These are phyloP conservation scores for Steinernema carpocapsae DNA, from an alignment of 2,888 invertebrate species.

Conservation along the genomic window DNA sequence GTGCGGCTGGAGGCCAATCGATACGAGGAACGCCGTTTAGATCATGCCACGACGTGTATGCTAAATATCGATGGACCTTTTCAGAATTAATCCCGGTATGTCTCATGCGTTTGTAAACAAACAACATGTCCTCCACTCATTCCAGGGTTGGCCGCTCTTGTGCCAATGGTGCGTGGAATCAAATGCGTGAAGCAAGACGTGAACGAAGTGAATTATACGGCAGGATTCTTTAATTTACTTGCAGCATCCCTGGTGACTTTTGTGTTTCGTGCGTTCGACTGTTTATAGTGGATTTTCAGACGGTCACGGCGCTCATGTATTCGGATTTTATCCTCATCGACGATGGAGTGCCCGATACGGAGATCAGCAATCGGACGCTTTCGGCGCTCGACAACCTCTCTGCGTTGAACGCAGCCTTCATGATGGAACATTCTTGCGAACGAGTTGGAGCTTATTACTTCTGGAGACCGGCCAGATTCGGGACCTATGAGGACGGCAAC, in stretches of 20 bases:
- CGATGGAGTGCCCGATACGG: neutral
- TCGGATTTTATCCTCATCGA: constrained; percentile 23
- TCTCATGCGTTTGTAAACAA: neutral
- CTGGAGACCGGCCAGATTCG: constrained; percentile 55
- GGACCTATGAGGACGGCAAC: constrained; percentile 48
- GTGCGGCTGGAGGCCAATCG: neutral
- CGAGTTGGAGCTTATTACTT: constrained; percentile 52
- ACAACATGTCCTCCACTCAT: neutral
- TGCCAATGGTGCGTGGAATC: constrained; percentile 9
- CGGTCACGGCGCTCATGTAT: constrained; percentile 21
- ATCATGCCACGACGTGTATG: neutral
- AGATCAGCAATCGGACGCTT: neutral
- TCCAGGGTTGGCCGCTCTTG: constrained; percentile 20
- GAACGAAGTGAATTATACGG: constrained; percentile 25
- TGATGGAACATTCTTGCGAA: constrained; percentile 15
- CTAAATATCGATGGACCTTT: constrained; percentile 12
- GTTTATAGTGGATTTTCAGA: neutral
- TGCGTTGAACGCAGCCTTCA: neutral
- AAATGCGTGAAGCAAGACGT: constrained; percentile 27
- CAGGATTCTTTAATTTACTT: constrained; percentile 16
- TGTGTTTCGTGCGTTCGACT: neutral
- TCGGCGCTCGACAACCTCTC: constrained; percentile 69
- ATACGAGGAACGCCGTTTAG: constrained; percentile 3
- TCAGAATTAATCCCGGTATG: constrained; percentile 25
- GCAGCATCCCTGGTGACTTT: neutral